Evolutionary conservation across 1,140 invertebrate genomes (phyloP), one percentile per base, ranked within the genome.

Genomic region (Mylabris phalerata): DNA sequence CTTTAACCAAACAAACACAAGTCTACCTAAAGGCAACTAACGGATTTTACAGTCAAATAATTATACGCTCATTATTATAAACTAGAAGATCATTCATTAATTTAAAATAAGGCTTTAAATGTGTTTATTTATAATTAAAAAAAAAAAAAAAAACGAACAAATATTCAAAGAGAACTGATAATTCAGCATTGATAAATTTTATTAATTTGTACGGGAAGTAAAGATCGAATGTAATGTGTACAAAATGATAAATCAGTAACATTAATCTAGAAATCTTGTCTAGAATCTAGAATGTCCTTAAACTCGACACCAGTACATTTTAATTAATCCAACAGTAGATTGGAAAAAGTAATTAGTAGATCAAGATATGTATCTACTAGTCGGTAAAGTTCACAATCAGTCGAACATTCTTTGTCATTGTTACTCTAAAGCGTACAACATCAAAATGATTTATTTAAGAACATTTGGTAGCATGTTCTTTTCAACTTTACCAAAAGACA

Each of bases 301-400:
- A 64, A 46, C 51, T 62, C 60, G 46, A 48, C 61, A 54, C 50
- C 51, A 63, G 52, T 63, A 66, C 61, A 66, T 63, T 66, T 66
- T 66, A 66, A 66, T 66, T 66, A 66, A 65, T 65, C 54, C 58
- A 51, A 59, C 54, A 55, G 57, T 62, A 66, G 65, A 61, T 66
- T 66, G 65, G 62, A 66, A 66, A 66, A 66, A 66, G 65, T 66
- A 64, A 66, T 66, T 66, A 66, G 64, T 63, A 61, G 59, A 63
- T 61, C 64, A 51, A 59, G 61, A 63, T 66, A 63, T 66, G 61
- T 63, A 66, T 66, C 58, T 58, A 55, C 46, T 50, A 45, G 56
- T 45, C 44, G 56, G 54, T 19, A 19, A 19, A 19, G 62, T 55
- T 50, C 3, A 42, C 41, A 55, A 39, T 46, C 40, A 47, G 44